Base-by-base conservation (phyloP, 2,888 invertebrate genomes). In the Campoletis raptor region DNA sequence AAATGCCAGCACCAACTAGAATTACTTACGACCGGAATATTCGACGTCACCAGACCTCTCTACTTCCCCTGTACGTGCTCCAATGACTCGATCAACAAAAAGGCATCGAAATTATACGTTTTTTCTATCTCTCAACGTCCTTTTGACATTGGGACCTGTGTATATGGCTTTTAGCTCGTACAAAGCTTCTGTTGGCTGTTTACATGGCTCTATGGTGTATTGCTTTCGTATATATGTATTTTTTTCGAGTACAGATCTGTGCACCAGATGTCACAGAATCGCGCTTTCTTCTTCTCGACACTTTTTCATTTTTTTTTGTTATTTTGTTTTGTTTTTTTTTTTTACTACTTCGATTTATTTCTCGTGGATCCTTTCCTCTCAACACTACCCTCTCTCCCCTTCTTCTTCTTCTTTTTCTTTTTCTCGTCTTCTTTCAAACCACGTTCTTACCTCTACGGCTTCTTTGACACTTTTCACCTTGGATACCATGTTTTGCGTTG, bases 181-280 rank as follows among this genome's bases (percentile, higher is more conserved):
- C 45, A 61, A 61, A 21, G 69, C 40, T 69, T 69, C 70, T 45
- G 10, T 30, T 70, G 42, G 70, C 70, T 57, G 79, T 70, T 80
- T 70, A 80, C 61, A 40, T 21, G 40, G 70, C 21, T 21, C 42
- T 70, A 15, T 24, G 12, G 42, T 12, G 36, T 80, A 15, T 70
- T 36, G 57, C n/a, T 40, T 69, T n/a, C n/a, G 40, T 70, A 70
- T 70, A 67, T 77, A 48, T 77, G 42, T 66, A 48, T 36, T 18
- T 64, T 57, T 64, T 40, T 86, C 70, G 85, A 79, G 82, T 76
- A 57, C 84, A 86, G 85, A 91, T 92, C 92, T 92, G 92, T 87
- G 85, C 86, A 83, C 92, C 92, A 92, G 92, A 92, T 92, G 92
- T 92, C 87, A 40, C 87, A 40, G 57, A 78, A 74, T 45, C 54